Base-by-base conservation (phyloP, 1,140 invertebrate genomes). In the Amphibalanus amphitrite region DNA sequence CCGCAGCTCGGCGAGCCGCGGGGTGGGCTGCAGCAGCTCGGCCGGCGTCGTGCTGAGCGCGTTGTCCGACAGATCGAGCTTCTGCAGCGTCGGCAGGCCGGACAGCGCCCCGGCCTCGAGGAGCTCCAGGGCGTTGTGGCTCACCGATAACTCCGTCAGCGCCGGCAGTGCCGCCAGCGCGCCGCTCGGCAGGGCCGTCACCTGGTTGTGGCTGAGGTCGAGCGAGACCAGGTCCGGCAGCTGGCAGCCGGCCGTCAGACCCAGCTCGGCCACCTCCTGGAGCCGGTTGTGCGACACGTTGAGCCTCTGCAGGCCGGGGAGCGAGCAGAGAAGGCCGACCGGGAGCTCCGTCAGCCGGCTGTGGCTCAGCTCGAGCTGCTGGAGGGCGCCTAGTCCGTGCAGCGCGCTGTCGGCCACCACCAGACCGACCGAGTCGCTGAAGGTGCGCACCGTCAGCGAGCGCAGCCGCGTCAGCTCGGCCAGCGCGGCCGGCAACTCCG, bases 341-440 rank as follows among this genome's bases (percentile, higher is more conserved):
- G 92, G 91, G 76, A 95, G 84, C 28, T 84, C 85, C 84, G 88
- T 89, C 81, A 95, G 90, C 81, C 93, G 92, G 80, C 94, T 95
- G 77, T 90, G 85, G 71, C 90, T 89, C 15, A 96, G 81, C 80
- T 96, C 92, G 68, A 96, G 81, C 4, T 70, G 20, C 65, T 76
- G 73, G 15, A 76, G 69, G 13, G 71, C 73, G 3, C 65, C 29
- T 23, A 76, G 69, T 28, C 72, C 73, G 25, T 59, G 28, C 23
- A 76, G 71, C 15, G 74, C 71, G 17, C 74, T 70, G 65, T 38
- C 29, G 28, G 73, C 71, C 64, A 76, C 13, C 15, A 72, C 38
- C 20, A 76, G 68, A 0, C 70, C 67, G 28, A 59, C 28, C n/a
- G 67, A 33, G 33, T 65, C 69, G 28, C 30, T 68, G 64, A 67